Percentiles rank a stretch among this genome's conserved stretches.
Evolutionary conservation across 2,113 vertebrate genomes (phyloP).

Genomic region (Probosciger aterrimus): DNA sequence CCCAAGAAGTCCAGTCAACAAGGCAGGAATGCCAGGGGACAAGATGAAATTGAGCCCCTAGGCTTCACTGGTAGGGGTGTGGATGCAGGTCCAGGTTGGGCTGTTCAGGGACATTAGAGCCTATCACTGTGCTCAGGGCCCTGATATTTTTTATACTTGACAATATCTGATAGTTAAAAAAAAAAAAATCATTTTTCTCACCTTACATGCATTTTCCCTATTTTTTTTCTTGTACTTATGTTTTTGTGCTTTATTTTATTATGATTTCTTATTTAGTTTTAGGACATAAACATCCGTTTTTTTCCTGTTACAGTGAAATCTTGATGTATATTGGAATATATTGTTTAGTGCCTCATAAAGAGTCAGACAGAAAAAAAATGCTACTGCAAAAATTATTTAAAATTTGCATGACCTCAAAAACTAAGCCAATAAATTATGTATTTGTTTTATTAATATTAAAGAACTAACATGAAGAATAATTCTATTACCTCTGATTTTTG

Average conservation of each 20-base stretch:
- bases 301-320: not conserved
- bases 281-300: not conserved
- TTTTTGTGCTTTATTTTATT: not conserved
- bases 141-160: not conserved
- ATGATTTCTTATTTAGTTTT: not conserved
- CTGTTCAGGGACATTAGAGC: not conserved
- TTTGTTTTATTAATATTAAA: not conserved
- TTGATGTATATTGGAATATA: not conserved
- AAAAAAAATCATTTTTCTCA: not conserved
- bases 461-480: not conserved
- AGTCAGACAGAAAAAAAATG: not conserved
- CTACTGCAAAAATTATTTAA: not conserved
- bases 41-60: not conserved
- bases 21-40: not conserved
- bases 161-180: not conserved
- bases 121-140: not conserved
- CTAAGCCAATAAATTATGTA: not conserved
- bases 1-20: not conserved
- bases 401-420: not conserved
- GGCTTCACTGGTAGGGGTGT: not conserved
- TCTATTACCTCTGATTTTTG: not conserved
- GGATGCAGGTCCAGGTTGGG: not conserved
- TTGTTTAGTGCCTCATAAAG: not conserved
- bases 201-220: accelerated
- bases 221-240: not conserved